A percentile compares a stretch with the other conserved stretches of the same genome.
These are phyloP conservation scores for Tetrapedia diversipes DNA, from an alignment of 2,888 invertebrate genomes.

Conservation along the genomic window DNA sequence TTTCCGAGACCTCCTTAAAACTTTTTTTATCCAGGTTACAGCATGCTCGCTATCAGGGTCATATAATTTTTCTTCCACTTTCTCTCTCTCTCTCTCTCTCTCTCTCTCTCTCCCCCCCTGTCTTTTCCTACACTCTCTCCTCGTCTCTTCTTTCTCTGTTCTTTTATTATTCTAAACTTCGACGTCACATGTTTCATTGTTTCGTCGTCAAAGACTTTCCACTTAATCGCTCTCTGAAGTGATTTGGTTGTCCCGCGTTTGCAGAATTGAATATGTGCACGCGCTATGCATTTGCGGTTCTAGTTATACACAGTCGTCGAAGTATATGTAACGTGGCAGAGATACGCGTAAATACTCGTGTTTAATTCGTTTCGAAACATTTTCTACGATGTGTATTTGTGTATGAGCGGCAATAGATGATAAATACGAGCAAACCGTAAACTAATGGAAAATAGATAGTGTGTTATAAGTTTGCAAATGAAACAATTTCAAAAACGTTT, in stretches of 20 bases:
- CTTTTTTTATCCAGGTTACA: slow-evolving; percentile 30
- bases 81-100: slow-evolving; percentile 3
- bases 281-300: slow-evolving; percentile 42
- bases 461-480: not conserved
- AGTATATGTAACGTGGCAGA: slow-evolving; percentile 15
- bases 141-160: slow-evolving; percentile 1
- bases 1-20: slow-evolving; percentile 43
- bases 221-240: slow-evolving; percentile 31
- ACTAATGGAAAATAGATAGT: slow-evolving; percentile 13
- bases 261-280: slow-evolving; percentile 53
- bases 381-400: slow-evolving; percentile 21
- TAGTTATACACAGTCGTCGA: slow-evolving; percentile 23
- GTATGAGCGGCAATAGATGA: slow-evolving; percentile 16
- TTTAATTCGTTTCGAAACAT: slow-evolving; percentile 43
- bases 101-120: not conserved
- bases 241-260: slow-evolving; percentile 36
- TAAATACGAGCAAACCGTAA: not conserved
- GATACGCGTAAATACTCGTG: slow-evolving; percentile 14
- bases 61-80: slow-evolving; percentile 41
- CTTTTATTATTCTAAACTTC: slow-evolving; percentile 25
- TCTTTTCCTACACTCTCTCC: slow-evolving; percentile 14
- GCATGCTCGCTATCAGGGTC: slow-evolving; percentile 30
- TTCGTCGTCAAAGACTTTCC: slow-evolving; percentile 46
- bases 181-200: slow-evolving; percentile 38
- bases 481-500: slow-evolving; percentile 24